Evolutionary conservation across 2,797 vertebrate genomes (phyloP), one percentile per base, ranked within the genome.

Genomic region (Salmo trutta): DNA sequence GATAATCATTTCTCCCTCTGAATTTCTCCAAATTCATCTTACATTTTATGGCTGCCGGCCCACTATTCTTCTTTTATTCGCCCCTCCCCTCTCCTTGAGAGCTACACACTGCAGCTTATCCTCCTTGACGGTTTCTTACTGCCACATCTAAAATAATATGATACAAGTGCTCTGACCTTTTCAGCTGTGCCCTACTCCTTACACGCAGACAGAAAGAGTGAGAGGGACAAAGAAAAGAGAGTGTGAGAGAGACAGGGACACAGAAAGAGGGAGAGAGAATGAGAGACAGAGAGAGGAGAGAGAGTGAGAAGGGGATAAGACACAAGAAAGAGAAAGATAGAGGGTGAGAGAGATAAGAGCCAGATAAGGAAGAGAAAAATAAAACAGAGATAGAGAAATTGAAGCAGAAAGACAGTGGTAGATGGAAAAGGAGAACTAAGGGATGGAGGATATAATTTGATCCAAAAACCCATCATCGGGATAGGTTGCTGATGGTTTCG

Each of bases 161-260:
- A 77, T 74, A 69, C 15, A 77, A 73, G 74, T 75, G 69, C 71
- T 64, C 70, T 83, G 81, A 83, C 80, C 76, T 88, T 86, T 85
- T 77, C 59, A 78, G 69, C 14, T 14, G 17, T 74, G 62, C 56
- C 10, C 54, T 19, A 29, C 53, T 66, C 14, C n/a, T 52, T 62
- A 76, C 52, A 41, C 31, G 70, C 17, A 31, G 59, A 76, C 64
- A 73, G 73, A 72, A 31, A 41, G 56, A 47, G 31, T 33, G 64
- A 36, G 27, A 29, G 12, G 4, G 12, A 52, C 12, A 6, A 2
- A 2, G 69, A 12, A 19, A 54, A n/a, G 21, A 36, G 14, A 14
- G 36, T 6, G 1, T 71, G 67, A 64, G 75, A 69, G 51, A 70
- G 66, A 69, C 31, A 59, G 24, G 14, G 72, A 69, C 33, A 73